Evolutionary conservation across 2,888 invertebrate genomes (phyloP).

Genomic region (Xestia xanthographa): DNA sequence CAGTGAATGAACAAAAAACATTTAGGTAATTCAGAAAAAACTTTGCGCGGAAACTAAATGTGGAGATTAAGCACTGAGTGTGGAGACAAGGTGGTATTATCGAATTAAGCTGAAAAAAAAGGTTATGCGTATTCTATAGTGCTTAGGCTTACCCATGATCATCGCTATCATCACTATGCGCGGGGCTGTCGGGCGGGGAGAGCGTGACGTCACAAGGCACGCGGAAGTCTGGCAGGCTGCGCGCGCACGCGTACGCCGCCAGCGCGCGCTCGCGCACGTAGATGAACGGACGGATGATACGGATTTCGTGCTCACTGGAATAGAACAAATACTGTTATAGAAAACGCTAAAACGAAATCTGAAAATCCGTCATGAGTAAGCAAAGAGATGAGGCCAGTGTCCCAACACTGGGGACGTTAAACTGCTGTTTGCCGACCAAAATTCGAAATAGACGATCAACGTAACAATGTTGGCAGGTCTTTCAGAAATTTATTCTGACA

Average conservation of each 20-base stretch:
- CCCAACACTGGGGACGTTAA: too few species aligned
- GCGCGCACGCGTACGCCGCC: constrained; percentile 93
- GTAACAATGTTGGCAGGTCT: not conserved
- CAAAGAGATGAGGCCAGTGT: not conserved
- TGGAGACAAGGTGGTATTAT: not conserved
- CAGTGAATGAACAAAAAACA: too few species aligned
- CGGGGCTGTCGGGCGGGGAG: constrained; percentile 71
- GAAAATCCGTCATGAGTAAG: not conserved
- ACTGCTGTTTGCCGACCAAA: too few species aligned
- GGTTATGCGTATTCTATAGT: not conserved
- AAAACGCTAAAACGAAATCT: not conserved
- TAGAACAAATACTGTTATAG: not conserved
- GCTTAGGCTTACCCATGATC: constrained; percentile 65
- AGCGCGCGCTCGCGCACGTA: constrained; percentile 95
- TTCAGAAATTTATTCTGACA: not conserved
- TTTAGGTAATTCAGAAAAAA: too few species aligned
- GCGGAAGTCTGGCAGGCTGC: constrained; percentile 93
- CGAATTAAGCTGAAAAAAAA: not conserved
- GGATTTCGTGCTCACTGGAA: constrained; percentile 93
- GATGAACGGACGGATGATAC: constrained; percentile 96
- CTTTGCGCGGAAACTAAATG: too few species aligned
- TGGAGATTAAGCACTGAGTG: not conserved
- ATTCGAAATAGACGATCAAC: too few species aligned
- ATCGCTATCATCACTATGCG: constrained; percentile 67
- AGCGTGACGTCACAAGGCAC: constrained; percentile 72